Base-by-base conservation (phyloP, 2,888 invertebrate genomes). In the Dicyrtomina minuta region DNA sequence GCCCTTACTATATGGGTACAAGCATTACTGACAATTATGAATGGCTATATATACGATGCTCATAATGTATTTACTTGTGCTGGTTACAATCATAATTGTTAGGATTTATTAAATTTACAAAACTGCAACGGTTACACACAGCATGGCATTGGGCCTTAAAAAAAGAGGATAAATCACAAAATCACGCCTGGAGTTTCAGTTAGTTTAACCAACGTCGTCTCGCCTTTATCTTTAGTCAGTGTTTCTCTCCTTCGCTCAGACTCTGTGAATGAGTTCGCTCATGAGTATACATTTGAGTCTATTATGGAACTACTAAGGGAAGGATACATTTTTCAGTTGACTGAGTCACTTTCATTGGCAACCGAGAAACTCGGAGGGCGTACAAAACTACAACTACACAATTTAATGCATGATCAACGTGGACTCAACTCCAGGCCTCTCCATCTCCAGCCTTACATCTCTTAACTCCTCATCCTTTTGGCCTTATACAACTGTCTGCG, bases 261-360 rank as follows among this genome's bases (percentile, higher is more conserved):
- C 46, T 10, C 51, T 27, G 13, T 56, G 20, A 12, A 61, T 61
- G 22, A 22, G 26, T 27, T 49, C 62, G 49, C 49, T 46, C 62
- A 62, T 49, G 17, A 22, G 20, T 49, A 49, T 33, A 33, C 8
- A 33, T 49, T 46, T 44, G 44, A 46, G 62, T 46, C 62, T 62
- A 62, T 62, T 62, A 62, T 62, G n/a, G 51, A 20, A n/a, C 43
- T 24, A 2, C 13, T 3, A 15, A 33, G 53, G 64, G 64, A 65
- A 53, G 53, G 64, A 26, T 65, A 24, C n/a, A 65, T 65, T 65
- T 65, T 53, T 65, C 64, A 55, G 20, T 65, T 53, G 53, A 65
- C 39, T 53, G 64, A 39, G 15, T 53, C 64, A 65, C 53, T 65
- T 65, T 51, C 64, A 65, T 53, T 22, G 53, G 17, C 46, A n/a